Evolutionary conservation across 2,888 invertebrate species (phyloP).

Genomic region (Fragum fragum): DNA sequence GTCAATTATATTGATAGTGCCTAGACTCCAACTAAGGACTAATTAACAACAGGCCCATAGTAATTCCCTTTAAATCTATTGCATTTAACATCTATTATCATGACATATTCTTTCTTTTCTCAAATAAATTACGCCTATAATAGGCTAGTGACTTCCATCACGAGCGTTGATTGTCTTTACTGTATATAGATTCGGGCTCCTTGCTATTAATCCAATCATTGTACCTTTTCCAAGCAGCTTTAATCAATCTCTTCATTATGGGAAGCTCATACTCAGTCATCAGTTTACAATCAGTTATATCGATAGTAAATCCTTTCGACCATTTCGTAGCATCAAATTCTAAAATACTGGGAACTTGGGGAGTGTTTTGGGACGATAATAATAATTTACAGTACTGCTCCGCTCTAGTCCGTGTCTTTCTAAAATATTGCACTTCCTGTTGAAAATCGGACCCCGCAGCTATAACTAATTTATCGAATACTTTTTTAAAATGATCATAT

Average conservation of each 20-base stretch:
- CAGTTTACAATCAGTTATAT: slow-evolving; percentile 47
- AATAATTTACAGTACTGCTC: slow-evolving; percentile 48
- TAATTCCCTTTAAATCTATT: too few species aligned
- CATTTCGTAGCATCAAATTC: slow-evolving; percentile 48
- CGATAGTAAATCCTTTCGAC: slow-evolving; percentile 54
- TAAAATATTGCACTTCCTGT: slow-evolving; percentile 69
- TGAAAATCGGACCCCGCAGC: slow-evolving; percentile 61
- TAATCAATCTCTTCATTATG: slow-evolving; percentile 53
- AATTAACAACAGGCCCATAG: too few species aligned
- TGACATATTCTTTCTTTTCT: too few species aligned
- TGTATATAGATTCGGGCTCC: too few species aligned
- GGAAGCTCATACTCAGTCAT: slow-evolving; percentile 59
- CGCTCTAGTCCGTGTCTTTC: slow-evolving; percentile 50
- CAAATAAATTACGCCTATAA: too few species aligned
- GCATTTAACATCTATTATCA: too few species aligned
- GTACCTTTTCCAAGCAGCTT: slow-evolving; percentile 53
- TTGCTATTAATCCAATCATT: slow-evolving; percentile 7
- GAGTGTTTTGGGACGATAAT: neutral
- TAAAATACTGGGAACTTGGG: neutral
- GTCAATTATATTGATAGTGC: too few species aligned
- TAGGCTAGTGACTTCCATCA: too few species aligned
- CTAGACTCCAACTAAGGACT: too few species aligned
- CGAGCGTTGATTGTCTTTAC: too few species aligned
- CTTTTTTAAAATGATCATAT: slow-evolving; percentile 75
- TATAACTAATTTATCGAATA: slow-evolving; percentile 70